A percentile compares a stretch with the other conserved stretches of the same genome.
phyloP scores from a whole-genome alignment of 2,113 vertebrate species.

The Boleophthalmus pectinirostris region DNA sequence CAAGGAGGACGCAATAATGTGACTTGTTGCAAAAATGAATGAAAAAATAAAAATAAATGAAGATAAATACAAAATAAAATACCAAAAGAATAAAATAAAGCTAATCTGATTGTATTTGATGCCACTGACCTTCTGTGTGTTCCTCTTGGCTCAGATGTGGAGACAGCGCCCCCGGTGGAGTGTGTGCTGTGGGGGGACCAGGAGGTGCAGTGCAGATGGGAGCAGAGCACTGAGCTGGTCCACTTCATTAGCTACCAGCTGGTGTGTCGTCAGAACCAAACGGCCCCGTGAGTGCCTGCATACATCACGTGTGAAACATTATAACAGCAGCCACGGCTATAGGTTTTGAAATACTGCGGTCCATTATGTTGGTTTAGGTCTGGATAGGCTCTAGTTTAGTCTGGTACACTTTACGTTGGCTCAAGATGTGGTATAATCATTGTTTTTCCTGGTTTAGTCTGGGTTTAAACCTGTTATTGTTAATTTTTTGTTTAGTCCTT shows the following conservation, averaged over 20 bases:
- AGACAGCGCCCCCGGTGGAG: slow-evolving; percentile 44
- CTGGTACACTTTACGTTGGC: background rate
- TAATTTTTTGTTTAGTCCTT: background rate
- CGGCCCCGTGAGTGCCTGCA: slow-evolving; percentile 34
- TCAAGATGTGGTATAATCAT: background rate
- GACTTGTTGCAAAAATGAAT: no score
- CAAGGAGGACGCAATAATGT: no score
- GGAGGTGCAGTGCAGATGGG: slow-evolving; percentile 67
- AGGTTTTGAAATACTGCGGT: background rate
- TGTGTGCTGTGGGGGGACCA: slow-evolving; percentile 62
- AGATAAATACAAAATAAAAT: no score
- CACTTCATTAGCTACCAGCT: slow-evolving; percentile 62
- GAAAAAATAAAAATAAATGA: no score
- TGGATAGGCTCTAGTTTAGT: background rate
- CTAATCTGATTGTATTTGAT: background rate
- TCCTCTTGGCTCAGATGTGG: slow-evolving; percentile 29
- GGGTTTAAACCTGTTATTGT: no score
- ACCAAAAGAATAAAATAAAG: no score
- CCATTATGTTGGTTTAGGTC: background rate
- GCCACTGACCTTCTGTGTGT: slow-evolving; percentile 9
- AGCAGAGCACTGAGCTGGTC: slow-evolving; percentile 57
- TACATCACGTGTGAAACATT: background rate
- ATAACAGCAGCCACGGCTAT: background rate
- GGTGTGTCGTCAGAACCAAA: slow-evolving; percentile 27
- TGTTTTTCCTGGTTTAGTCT: no score